A percentile compares a stretch with the other conserved stretches of the same genome.
Conservation (phyloP, 2,797 vertebrate genomes). For the Trachurus trachurus region DNA sequence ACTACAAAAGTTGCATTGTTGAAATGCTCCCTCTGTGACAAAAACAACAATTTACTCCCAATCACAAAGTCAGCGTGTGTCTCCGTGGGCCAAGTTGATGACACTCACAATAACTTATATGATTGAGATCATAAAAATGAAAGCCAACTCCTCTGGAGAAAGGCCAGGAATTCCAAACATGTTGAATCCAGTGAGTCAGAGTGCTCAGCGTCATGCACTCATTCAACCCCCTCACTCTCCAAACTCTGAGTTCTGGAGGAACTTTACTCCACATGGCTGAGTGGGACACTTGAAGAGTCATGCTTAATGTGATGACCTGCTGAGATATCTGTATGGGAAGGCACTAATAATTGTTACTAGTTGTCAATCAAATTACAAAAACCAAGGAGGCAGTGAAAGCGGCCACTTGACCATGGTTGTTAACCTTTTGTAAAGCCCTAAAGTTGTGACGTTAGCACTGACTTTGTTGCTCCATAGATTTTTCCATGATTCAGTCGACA, state of each 20-base stretch:
- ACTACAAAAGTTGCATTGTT: slow-evolving; percentile 36
- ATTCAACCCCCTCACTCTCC: slow-evolving; percentile 41
- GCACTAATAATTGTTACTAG: neutral
- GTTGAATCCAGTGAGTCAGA: slow-evolving; percentile 51
- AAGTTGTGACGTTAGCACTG: neutral
- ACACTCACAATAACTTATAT: slow-evolving; percentile 53
- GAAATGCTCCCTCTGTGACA: slow-evolving; percentile 27
- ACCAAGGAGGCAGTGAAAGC: neutral
- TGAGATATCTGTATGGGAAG: neutral
- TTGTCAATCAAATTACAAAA: neutral
- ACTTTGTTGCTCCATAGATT: neutral
- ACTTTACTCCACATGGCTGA: slow-evolving; percentile 1
- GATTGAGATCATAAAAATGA: slow-evolving; percentile 63
- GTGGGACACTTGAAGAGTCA: slow-evolving; percentile 3
- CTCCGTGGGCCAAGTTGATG: slow-evolving; percentile 40
- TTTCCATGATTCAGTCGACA: neutral
- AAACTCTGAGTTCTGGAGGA: slow-evolving; percentile 1
- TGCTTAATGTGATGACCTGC: slow-evolving; percentile 1
- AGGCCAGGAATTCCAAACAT: slow-evolving; percentile 64
- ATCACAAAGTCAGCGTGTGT: slow-evolving; percentile 20
- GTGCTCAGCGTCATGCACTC: slow-evolving; percentile 40
- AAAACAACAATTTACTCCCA: slow-evolving; percentile 60
- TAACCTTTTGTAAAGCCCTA: neutral
- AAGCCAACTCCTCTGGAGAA: slow-evolving; percentile 49
- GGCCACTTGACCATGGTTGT: neutral